Evolutionary conservation across 2,888 invertebrate species (phyloP), one percentile per base, ranked within the genome.

Genomic region (Harpalus rubripes): DNA sequence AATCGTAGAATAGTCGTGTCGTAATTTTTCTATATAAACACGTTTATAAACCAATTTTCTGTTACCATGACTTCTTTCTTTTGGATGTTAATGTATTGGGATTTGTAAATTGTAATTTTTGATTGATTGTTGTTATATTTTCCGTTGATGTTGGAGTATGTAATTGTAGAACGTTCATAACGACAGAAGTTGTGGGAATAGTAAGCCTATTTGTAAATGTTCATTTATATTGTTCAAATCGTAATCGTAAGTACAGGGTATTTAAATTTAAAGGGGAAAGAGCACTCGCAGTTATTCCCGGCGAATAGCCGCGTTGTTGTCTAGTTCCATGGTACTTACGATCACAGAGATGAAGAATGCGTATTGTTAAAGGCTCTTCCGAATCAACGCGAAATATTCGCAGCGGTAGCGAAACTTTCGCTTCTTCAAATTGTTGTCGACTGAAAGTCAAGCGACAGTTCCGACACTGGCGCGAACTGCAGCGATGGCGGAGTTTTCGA

Each of bases 291-390:
- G n/a, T 59, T 78, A 78, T 78, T 58, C 58, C 15, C 3, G 7
- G 16, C 6, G 58, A 78, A 78, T 78, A 78, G 15, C n/a, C 26
- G 58, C 56, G 78, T 78, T 59, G 78, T 58, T n/a, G 78, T 26
- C 18, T 15, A 22, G 58, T 32, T 61, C 41, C 63, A 26, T 39
- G 10, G 61, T 44, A 18, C 61, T 59, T 32, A 61, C 41, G 61
- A 61, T 61, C 32, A 32, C 59, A 39, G 61, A 80, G 59, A 80
- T 80, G 80, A 74, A 44, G 80, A 59, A 80, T 80, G 80, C 61
- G 61, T 80, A 58, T 61, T 79, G 18, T 79, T 58, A 79, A n/a
- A n/a, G n/a, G n/a, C n/a, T n/a, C n/a, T n/a, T n/a, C n/a, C n/a
- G n/a, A n/a, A n/a, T n/a, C n/a, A n/a, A n/a, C n/a, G n/a, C n/a